Evolutionary conservation across 2,113 vertebrate genomes (phyloP), one percentile per base, ranked within the genome.

Genomic region (Amblyornis subalaris): DNA sequence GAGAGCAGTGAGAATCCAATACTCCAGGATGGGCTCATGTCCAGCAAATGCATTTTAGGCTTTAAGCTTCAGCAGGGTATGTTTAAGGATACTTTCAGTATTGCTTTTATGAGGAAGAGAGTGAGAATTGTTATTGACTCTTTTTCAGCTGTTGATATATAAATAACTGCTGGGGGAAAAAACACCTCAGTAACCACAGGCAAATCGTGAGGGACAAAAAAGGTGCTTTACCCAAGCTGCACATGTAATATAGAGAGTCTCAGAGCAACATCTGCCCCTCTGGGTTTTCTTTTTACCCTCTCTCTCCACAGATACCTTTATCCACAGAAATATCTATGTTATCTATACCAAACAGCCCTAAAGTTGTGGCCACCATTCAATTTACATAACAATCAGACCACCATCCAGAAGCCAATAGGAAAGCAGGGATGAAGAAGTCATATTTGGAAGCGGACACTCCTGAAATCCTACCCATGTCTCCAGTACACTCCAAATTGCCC

Each of bases 1-100:
- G 58, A 81, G 70, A 77, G 65, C 36, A 10, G 72, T 31, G 57
- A 81, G 61, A 26, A 86, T 78, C 76, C 48, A 71, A 48, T 77
- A 55, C 64, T 93, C 61, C 2, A 2, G 31, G 44, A 53, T 93
- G 70, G 84, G 50, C 72, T 92, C 76, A 23, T 10, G 1, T 82
- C 90, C 90, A 94, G 79, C 70, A 80, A 90, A 92, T 53, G 66
- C 84, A 85, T 93, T 95, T 89, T 35, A 89, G 58, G 54, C 67
- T 95, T 91, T 50, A 89, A 72, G 77, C 69, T 93, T 77, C 88
- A 88, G 38, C 33, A 76, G 69, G 48, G 25, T 65, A 42, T 84
- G 48, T 91, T 86, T 93, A 93, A 86, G 40, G 57, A 65, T 93
- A 84, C 88, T 93, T 88, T 92, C 88, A 48, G 79, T 90, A 58